Base-by-base conservation (phyloP, 2,888 invertebrate genomes). In the Anthoptus insignis region DNA sequence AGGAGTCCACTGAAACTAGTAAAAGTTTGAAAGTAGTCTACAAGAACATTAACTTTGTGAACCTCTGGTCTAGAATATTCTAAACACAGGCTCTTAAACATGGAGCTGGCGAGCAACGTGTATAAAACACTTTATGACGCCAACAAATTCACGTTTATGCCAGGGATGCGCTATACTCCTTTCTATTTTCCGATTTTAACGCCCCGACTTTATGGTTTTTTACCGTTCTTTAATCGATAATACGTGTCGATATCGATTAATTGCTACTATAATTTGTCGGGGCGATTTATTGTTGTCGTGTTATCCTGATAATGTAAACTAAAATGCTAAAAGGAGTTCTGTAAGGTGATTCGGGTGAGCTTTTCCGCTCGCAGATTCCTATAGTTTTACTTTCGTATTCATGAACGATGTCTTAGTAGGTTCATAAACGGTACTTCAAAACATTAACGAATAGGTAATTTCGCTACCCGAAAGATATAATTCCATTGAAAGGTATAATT, bases 111-210 rank as follows among this genome's bases (percentile, higher is more conserved):
- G 49, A 56, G 37, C 75, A 49, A 27, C 39, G 66, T 68, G 69
- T 72, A 81, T 81, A 81, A 83, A 82, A 80, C 79, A 73, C 74
- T 85, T 87, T 87, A 87, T 77, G 81, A 75, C 74, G 76, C 80
- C 76, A 80, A 84, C 86, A 84, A 87, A 86, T 84, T 72, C 70
- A 68, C 73, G 78, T 83, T 83, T 81, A 83, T 83, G 79, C 76
- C 77, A 77, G 77, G 77, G 76, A 76, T 81, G 77, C 72, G 69
- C 74, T 72, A 61, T 72, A 59, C 50, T 70, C 75, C 71, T 78
- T 78, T 79, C 78, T 75, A 75, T 80, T 77, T 78, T 73, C 75
- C 75, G 73, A 67, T 57, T 65, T 65, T 58, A 58, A 59, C 42
- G 58, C 16, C 42, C 39, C 50, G 22, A 5, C 19, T 59, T 59